These are phyloP conservation scores for Phoeniculus purpureus DNA, from an alignment of 2,797 vertebrate genomes.

Conservation along the genomic window DNA sequence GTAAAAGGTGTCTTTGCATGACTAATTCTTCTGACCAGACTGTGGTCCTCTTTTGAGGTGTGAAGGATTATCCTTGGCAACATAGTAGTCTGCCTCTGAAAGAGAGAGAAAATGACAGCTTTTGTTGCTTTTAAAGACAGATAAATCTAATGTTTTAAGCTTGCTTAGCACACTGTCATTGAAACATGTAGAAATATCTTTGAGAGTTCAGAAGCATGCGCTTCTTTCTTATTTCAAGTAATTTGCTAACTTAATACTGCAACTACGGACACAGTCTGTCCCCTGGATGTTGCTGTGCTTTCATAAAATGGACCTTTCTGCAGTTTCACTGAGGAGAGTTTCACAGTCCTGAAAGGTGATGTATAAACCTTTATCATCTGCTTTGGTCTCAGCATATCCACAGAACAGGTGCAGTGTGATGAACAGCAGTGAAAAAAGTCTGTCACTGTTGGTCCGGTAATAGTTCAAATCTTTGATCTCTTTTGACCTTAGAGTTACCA, in stretches of 20 bases:
- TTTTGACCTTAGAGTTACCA: background rate
- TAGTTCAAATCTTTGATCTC: background rate
- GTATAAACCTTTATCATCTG: constrained; percentile 19
- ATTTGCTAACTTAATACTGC: background rate
- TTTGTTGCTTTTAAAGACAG: constrained; percentile 22
- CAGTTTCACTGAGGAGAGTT: constrained; percentile 47
- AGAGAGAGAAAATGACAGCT: background rate
- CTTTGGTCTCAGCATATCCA: constrained; percentile 31
- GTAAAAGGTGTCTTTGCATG: constrained; percentile 52
- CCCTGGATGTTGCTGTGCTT: background rate
- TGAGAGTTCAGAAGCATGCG: background rate
- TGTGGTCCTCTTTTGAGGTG: constrained; percentile 27
- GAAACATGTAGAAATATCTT: constrained; percentile 10
- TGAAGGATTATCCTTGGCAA: constrained; percentile 41
- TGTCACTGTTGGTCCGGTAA: background rate
- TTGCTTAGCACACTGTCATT: background rate
- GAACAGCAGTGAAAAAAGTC: background rate
- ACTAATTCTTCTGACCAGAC: constrained; percentile 12
- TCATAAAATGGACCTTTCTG: constrained; percentile 9
- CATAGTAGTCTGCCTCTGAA: constrained; percentile 36
- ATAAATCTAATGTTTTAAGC: background rate
- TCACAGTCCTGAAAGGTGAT: background rate
- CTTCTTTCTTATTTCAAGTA: background rate
- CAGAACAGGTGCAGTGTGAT: background rate
- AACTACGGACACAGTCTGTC: background rate